phyloP scores from a whole-genome alignment of 2,888 invertebrate species.

The Conchocele bisecta region DNA sequence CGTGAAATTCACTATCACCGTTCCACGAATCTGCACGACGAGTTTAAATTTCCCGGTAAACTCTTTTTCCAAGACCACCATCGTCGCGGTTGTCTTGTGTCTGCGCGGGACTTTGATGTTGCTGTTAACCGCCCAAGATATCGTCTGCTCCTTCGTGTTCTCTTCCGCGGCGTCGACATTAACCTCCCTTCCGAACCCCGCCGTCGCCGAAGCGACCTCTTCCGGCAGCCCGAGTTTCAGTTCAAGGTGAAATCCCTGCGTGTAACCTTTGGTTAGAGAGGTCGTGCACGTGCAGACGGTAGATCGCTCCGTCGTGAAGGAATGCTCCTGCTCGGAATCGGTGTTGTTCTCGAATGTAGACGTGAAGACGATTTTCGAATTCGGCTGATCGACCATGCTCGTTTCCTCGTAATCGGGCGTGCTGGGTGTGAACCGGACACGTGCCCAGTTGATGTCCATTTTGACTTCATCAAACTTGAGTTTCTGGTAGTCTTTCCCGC shows the following conservation, averaged over 20 bases:
- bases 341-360: conserved; percentile 81
- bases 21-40: conserved; percentile 77
- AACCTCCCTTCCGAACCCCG: conserved; percentile 82
- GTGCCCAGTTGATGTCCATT: conserved; percentile 82
- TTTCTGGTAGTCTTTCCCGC: conserved; percentile 76
- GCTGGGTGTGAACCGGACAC: conserved; percentile 79
- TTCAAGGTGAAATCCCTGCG: conserved; percentile 82
- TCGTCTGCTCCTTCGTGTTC: conserved; percentile 78
- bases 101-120: conserved; percentile 81
- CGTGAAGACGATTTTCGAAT: conserved; percentile 74
- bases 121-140: conserved; percentile 84
- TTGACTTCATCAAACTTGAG: conserved; percentile 76
- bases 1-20: conserved; percentile 79
- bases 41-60: conserved; percentile 82
- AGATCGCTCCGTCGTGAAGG: conserved; percentile 79
- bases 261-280: conserved; percentile 75
- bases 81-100: conserved; percentile 81
- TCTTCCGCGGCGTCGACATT: conserved; percentile 80
- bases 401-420: conserved; percentile 74
- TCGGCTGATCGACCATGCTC: conserved; percentile 62
- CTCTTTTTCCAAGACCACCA: conserved; percentile 83
- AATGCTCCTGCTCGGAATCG: conserved; percentile 76
- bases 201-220: conserved; percentile 81
- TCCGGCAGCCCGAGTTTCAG: conserved; percentile 83
- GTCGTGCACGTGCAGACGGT: conserved; percentile 78